Evolutionary conservation across 2,888 invertebrate genomes (phyloP), one percentile per base, ranked within the genome.

Genomic region (Chaetogeoica ovagalla): DNA sequence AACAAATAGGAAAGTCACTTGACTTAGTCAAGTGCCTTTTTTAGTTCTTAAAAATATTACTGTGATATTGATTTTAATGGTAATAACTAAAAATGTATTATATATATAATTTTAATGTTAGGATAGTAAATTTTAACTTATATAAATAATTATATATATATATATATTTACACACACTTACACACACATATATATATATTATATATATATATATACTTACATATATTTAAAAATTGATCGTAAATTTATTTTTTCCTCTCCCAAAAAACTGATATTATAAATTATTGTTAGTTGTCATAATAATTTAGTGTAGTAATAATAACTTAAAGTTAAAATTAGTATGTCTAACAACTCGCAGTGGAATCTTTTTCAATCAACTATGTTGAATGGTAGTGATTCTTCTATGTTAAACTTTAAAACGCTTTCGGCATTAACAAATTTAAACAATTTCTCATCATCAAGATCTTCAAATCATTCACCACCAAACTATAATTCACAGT

Each of bases 291-390:
- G 39, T 77, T 48, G 37, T 69, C 60, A 60, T 79, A 69, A 62
- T 55, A 63, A 57, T 79, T 23, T 43, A 70, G n/a, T 55, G 37
- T 71, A 57, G 52, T 23, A 55, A 19, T n/a, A 55, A 43, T 57
- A 55, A 57, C 23, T 57, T 9, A 43, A 71, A 70, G 9, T 63
- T 69, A 75, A 75, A 81, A 48, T 71, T 71, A 79, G 72, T 86
- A 92, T 93, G 93, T 92, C 92, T 88, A 91, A 89, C 88, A 92
- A 93, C 92, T 91, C 92, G 92, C 93, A 93, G 92, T 93, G 93
- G 93, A 93, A 92, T 90, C 90, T 91, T 88, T 93, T 94, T 92
- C 94, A 94, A 91, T 93, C 94, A 17, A 79, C 70, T 71, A 79
- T 79, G 79, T 63, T 79, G 23, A 71, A 79, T 65, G 79, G 79